Conservation (phyloP, 2,113 vertebrate genomes). For the Phocoena phocoena region DNA sequence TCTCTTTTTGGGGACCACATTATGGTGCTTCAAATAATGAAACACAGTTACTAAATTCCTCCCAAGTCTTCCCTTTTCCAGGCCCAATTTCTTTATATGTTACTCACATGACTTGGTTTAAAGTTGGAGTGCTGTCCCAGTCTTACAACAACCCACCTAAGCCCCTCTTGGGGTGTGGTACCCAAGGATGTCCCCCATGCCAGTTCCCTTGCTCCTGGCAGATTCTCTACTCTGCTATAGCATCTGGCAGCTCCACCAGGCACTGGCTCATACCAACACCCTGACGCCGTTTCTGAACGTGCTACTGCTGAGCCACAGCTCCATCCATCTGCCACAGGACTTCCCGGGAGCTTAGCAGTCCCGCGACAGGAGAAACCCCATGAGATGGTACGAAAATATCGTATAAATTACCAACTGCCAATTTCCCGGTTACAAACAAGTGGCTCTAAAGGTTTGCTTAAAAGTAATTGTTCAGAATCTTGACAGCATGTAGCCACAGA, state of each 20-base stretch:
- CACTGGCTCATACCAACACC: neutral
- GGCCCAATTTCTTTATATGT: neutral
- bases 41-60: neutral
- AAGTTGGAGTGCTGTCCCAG: neutral
- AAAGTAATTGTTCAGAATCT: constrained; percentile 38
- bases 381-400: neutral
- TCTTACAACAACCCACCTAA: neutral
- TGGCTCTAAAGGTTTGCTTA: constrained; percentile 36
- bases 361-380: constrained; percentile 13
- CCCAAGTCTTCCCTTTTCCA: neutral
- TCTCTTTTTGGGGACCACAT: neutral
- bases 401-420: neutral
- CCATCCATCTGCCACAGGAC: neutral
- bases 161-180: neutral
- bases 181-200: neutral
- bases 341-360: neutral
- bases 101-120: neutral
- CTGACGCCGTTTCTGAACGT: fast-evolving
- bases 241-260: neutral
- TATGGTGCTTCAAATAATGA: neutral
- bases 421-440: constrained; percentile 25
- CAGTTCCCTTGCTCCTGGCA: neutral
- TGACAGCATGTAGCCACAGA: constrained; percentile 35
- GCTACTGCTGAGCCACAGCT: neutral
- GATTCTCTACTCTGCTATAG: neutral